A percentile compares a stretch with the other conserved stretches of the same genome.
Conservation (phyloP, 2,888 invertebrate species). For the Lycocerus yunnanus region DNA sequence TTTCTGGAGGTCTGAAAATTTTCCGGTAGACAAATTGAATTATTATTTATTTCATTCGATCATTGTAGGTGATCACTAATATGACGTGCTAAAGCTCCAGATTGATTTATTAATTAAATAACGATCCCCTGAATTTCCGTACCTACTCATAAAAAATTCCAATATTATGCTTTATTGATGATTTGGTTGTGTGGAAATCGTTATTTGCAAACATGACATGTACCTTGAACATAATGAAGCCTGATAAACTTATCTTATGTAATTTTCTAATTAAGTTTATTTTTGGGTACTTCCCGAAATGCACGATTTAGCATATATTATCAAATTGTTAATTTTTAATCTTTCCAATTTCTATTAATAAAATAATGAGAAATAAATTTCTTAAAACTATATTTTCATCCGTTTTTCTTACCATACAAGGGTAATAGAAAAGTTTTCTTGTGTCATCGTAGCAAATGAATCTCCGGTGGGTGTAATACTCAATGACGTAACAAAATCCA, state of each 20-base stretch:
- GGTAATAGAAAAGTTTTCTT: not conserved
- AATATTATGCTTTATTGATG: not conserved
- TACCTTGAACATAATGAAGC: not conserved
- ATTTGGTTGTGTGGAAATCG: not conserved
- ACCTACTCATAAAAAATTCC: not conserved
- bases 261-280: not conserved
- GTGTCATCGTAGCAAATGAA: too few species aligned
- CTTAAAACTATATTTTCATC: not conserved
- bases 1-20: not conserved
- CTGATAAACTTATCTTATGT: not conserved
- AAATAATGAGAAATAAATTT: too few species aligned
- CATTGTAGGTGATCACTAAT: not conserved
- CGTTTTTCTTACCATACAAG: not conserved
- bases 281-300: not conserved
- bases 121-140: not conserved
- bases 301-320: not conserved
- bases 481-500: not conserved
- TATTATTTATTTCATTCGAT: not conserved
- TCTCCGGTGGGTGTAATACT: not conserved
- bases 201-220: not conserved
- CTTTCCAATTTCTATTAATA: not conserved
- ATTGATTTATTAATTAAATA: not conserved
- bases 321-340: not conserved
- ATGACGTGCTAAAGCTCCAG: not conserved
- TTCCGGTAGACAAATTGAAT: not conserved